Evolutionary conservation across 2,888 invertebrate genomes (phyloP), one percentile per base, ranked within the genome.

Genomic region (Crepidodera aurea): DNA sequence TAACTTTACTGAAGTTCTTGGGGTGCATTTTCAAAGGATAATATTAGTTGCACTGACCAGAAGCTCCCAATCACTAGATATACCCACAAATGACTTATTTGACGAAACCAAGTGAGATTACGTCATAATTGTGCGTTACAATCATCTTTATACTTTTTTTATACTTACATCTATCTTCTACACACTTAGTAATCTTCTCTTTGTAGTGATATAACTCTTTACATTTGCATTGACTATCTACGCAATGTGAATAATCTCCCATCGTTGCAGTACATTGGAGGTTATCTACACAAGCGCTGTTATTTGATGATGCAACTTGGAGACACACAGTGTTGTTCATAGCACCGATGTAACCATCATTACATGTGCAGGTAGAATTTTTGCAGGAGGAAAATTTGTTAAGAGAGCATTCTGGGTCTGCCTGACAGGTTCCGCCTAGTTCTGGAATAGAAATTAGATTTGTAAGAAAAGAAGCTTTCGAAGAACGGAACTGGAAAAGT

Each of bases 161-260:
- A 16, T 29, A 64, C 74, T 72, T 71, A 76, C 76, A 55, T 60
- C 69, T 62, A 66, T 75, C 75, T 51, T 60, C 59, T 16, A 76
- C 71, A 56, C 77, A 78, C 63, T 71, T 73, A 18, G 70, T 71
- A 2, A 55, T 64, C 3, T 50, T 48, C 7, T 58, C 19, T 34
- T 75, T 75, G 16, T 71, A 69, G 37, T 76, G 71, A 51, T 71
- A 74, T 13, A 73, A 42, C 39, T 76, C 74, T 18, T 62, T 67
- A 54, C 79, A 79, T 6, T 60, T 62, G 59, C 79, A 79, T 13
- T 61, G 54, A 8, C 74, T 73, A 22, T 70, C 42, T 3, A 48
- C 55, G 60, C 78, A 78, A 13, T 60, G 37, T 1, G 72, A 67
- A 19, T 71, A 73, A 19, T 63, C 37, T 0, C 77, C 77, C 6